Conservation (phyloP, 2,888 invertebrate species). For the Mesorhabditis spiculigera region DNA sequence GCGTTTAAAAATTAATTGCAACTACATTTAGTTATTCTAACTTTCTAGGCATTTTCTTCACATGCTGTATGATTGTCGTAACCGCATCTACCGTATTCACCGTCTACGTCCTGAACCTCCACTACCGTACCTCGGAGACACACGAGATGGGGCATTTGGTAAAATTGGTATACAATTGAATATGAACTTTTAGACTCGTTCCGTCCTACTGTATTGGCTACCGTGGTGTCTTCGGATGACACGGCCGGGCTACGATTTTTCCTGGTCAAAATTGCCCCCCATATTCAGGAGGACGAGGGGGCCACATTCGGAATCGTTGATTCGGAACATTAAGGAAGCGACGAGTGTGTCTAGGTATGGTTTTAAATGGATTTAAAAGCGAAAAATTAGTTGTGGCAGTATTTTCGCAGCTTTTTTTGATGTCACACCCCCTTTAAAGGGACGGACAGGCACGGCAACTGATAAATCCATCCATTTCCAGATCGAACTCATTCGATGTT, state of each 20-base stretch:
- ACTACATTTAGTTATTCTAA: too few relatives aligned
- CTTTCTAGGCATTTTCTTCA: slow-evolving; percentile 55
- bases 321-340: slow-evolving; percentile 52
- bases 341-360: background rate
- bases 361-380: too few relatives aligned
- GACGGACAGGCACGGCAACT: too few relatives aligned
- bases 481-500: slow-evolving; percentile 46
- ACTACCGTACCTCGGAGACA: slow-evolving; percentile 57
- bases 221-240: slow-evolving; percentile 57
- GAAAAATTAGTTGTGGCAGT: too few relatives aligned
- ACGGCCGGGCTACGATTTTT: slow-evolving; percentile 49
- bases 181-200: slow-evolving; percentile 39
- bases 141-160: slow-evolving; percentile 57
- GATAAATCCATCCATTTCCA: background rate
- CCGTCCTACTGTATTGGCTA: slow-evolving; percentile 56
- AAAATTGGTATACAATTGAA: background rate
- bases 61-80: slow-evolving; percentile 58
- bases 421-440: too few relatives aligned
- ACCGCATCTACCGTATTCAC: slow-evolving; percentile 58
- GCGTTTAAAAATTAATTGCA: too few relatives aligned
- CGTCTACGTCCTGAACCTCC: slow-evolving; percentile 58
- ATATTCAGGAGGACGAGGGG: slow-evolving; percentile 49
- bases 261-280: slow-evolving; percentile 49
- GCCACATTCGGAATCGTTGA: slow-evolving; percentile 53
- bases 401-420: too few relatives aligned